phyloP scores from a whole-genome alignment of 2,888 invertebrate species.

The Chymomyza amoena region DNA sequence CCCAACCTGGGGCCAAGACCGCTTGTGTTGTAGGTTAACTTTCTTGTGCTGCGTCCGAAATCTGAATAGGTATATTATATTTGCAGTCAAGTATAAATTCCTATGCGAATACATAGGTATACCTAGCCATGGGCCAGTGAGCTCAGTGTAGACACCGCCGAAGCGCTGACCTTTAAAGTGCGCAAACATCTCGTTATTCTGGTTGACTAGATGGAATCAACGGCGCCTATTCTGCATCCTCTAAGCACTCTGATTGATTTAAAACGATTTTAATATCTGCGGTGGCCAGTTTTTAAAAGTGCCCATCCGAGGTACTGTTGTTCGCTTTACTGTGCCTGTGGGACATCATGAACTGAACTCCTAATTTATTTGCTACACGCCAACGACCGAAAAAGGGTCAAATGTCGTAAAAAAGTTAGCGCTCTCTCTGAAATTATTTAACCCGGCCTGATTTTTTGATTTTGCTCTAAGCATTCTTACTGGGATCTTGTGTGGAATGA shows the following conservation, averaged over 20 bases:
- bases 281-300: constrained; percentile 18
- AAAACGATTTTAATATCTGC: constrained; percentile 7
- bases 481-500: constrained; percentile 24
- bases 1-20: background rate
- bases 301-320: background rate
- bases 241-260: constrained; percentile 15
- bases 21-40: constrained; percentile 6
- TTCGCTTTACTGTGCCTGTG: constrained; percentile 27
- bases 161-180: constrained; percentile 6
- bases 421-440: constrained; percentile 36
- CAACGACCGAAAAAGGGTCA: constrained; percentile 62
- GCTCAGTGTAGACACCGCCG: background rate
- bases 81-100: background rate
- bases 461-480: constrained; percentile 47
- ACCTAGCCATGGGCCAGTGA: background rate
- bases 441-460: constrained; percentile 27
- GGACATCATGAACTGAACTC: constrained; percentile 57
- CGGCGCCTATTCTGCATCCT: background rate
- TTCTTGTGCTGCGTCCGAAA: background rate
- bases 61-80: background rate
- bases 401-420: constrained; percentile 40
- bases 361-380: constrained; percentile 59
- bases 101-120: background rate
- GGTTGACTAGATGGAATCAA: background rate
- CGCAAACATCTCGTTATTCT: background rate